Base-by-base conservation (phyloP, 2,888 invertebrate genomes). In the Polydesmus complanatus region DNA sequence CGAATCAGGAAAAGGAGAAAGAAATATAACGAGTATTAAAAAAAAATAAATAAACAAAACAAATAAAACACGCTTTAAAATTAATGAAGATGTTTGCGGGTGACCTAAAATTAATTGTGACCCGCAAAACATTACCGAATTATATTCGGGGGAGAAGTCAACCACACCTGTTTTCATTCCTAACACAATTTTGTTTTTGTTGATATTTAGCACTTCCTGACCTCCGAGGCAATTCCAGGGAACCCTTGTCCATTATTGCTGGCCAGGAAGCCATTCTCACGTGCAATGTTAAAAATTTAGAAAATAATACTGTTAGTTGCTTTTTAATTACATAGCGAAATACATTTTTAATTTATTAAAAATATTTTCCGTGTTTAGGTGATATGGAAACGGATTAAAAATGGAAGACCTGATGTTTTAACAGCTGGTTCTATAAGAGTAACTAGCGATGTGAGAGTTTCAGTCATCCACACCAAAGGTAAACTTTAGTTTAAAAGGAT, bases 191-290 rank as follows among this genome's bases (percentile, higher is more conserved):
- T n/a, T 50, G 2, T 50, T 50, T 19, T 50, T 53, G 3, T 27
- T 37, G 14, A 37, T 37, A 8, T 37, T 37, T 37, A 61, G 61
- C 50, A 1, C 25, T 61, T 18, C 61, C 61, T 14, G 61, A 61
- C 48, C 51, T 61, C 3, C 56, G 61, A 26, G 56, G 56, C 14
- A 61, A 67, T 11, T 62, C 66, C 27, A 56, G 63, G 19, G 67
- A 65, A 56, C 79, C 79, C 18, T 76, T 79, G 51, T 78, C 79
- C 67, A 81, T 81, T 47, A 78, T 78, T 67, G 82, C 81, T 68
- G 87, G 86, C 14, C 86, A 86, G 68, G 87, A 88, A 70, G 88
- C 87, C 1, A 76, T 88, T 50, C 78, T 89, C 56, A 88, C 88
- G 14, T 89, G 89, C 72, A 86, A 88, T 60, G 85, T 88, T 27